phyloP scores from a whole-genome alignment of 2,113 vertebrate genomes.

The Lonchura striata region DNA sequence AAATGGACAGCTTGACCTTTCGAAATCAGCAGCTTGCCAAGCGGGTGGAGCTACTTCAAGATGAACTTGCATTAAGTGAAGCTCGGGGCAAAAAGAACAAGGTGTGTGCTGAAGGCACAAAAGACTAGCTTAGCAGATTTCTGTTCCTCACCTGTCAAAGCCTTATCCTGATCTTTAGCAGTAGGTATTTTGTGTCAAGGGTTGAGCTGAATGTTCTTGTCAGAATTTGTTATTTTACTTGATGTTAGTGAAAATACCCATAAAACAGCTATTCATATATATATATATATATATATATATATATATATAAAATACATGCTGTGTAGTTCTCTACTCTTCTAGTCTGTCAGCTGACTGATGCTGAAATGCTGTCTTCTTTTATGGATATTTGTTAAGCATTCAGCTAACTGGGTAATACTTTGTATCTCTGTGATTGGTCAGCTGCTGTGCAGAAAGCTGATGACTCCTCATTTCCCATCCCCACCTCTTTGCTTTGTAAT shows the following conservation, averaged over 20 bases:
- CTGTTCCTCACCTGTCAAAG: background rate
- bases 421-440: background rate
- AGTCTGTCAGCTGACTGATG: background rate
- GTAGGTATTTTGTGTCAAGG: background rate
- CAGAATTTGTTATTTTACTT: background rate
- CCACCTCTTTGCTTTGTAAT: background rate
- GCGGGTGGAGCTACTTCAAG: constrained; percentile 94
- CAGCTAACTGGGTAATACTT: background rate
- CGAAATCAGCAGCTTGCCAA: constrained; percentile 96
- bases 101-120: constrained; percentile 62
- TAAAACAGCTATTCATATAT: background rate
- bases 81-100: constrained; percentile 89
- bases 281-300: background rate
- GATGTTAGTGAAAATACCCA: background rate
- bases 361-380: background rate
- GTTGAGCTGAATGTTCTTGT: background rate
- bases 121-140: background rate
- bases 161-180: background rate
- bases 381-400: background rate
- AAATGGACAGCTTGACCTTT: constrained; percentile 98
- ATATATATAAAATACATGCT: background rate
- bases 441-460: background rate
- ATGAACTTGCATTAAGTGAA: constrained; percentile 87
- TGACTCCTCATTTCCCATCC: background rate
- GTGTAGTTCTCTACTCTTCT: background rate